Evolutionary conservation across 2,113 vertebrate species (phyloP), one percentile per base, ranked within the genome.

Genomic region (Acrocephalus kingi): DNA sequence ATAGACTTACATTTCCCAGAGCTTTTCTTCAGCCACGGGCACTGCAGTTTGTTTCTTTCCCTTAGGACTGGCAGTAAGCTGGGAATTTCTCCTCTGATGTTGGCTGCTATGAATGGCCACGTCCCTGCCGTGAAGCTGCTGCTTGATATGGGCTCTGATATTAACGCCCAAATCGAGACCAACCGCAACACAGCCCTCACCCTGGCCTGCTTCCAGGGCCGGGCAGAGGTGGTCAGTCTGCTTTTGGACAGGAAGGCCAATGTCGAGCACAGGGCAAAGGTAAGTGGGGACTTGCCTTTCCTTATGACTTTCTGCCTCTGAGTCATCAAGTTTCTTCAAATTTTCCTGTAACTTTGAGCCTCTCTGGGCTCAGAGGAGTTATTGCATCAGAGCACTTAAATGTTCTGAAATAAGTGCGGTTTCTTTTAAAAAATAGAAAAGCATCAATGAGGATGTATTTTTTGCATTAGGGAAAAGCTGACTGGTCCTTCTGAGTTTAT

Each of bases 21-120:
- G 43, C 35, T 37, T 64, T 75, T 31, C 55, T 52, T 51, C 0
- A 0, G 16, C 79, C 35, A 2, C 67, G 52, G n/a, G 56, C 76
- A 52, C 77, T 96, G 54, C 64, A 73, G n/a, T 61, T 89, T 80
- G 43, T 91, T 90, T 90, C 68, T 96, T 52, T 87, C 76, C 76
- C 86, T n/a, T 87, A 99, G 99, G 98, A 99, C 99, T 56, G 99
- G 99, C 90, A 99, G 99, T 87, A 99, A 99, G 97, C 97, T 99
- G 27, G 99, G 99, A 61, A 99, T 99, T 98, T 99, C 99, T 95
- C 99, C 99, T 59, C 97, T 99, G 96, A 99, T 99, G 99, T 97
- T 99, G 98, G 99, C 99, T 94, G 99, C 99, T 45, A 99, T 99
- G 99, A 99, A 99, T 35, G 99, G 99, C 67, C 99, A 99, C 1